Evolutionary conservation across 2,888 invertebrate genomes (phyloP).

Genomic region (Acleris holmiana): DNA sequence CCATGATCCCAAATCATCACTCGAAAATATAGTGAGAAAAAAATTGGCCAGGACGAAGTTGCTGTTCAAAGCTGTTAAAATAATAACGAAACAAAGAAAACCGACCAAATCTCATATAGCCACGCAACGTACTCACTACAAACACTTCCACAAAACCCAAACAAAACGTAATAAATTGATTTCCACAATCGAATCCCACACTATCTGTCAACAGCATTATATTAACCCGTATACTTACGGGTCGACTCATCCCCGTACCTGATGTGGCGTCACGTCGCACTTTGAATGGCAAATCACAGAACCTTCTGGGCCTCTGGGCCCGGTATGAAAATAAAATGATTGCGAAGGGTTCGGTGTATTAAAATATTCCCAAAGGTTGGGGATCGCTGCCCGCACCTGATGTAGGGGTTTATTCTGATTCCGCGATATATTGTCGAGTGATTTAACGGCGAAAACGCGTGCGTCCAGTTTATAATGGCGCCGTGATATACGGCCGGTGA

Average conservation of each 20-base stretch:
- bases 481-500: conserved; percentile 11
- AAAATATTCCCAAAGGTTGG: conserved; percentile 76
- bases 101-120: too few relatives aligned
- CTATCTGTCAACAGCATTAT: conserved; percentile 77
- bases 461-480: conserved; percentile 20
- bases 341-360: conserved; percentile 77
- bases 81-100: too few relatives aligned
- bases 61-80: too few relatives aligned
- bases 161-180: conserved; percentile 60
- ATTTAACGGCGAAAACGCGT: conserved; percentile 15
- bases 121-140: neutral
- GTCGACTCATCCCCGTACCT: conserved; percentile 62
- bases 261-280: conserved; percentile 72
- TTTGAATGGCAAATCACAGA: conserved; percentile 82
- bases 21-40: too few relatives aligned
- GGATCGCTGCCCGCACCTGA: conserved; percentile 66
- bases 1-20: too few relatives aligned
- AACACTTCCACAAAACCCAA: conserved; percentile 13
- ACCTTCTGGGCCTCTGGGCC: conserved; percentile 78
- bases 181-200: conserved; percentile 61
- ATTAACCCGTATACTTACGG: conserved; percentile 61
- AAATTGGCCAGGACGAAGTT: too few relatives aligned
- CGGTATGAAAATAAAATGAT: conserved; percentile 83
- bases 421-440: conserved; percentile 25
- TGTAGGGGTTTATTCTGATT: conserved; percentile 54